Base-by-base conservation (phyloP, 2,888 invertebrate species). In the Rhamphomyia laevipes region DNA sequence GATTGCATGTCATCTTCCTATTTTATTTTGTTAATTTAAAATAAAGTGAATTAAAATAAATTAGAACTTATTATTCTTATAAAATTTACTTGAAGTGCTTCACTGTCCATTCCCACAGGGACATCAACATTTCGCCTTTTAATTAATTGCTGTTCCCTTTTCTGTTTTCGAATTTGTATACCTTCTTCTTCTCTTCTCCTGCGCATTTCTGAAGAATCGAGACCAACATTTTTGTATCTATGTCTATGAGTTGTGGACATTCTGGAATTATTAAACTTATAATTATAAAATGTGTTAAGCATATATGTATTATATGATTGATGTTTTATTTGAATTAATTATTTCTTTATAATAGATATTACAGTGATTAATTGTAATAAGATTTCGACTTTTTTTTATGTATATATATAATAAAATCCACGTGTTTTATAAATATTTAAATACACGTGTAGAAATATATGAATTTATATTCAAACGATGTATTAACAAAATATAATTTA, bases 121-220 rank as follows among this genome's bases (percentile, higher is more conserved):
- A 62, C 57, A 48, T 68, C 68, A 48, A 94, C 92, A 80, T 95
- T 94, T 58, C 95, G 77, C 51, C 92, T 76, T 72, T 95, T 95
- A 55, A 88, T 90, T 35, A 95, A 73, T 68, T 95, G 95, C 65
- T 93, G 91, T 68, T 96, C 96, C 53, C 95, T 74, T 71, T 95
- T 95, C 62, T 92, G 92, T 75, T 96, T 96, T 47, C 96, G 75
- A 45, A 97, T 75, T 64, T 96, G 95, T 27, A 97, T 88, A 23
- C 95, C 95, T 70, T 95, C 95, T 63, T 97, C 96, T 68, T 96
- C 96, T 40, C 96, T 77, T 38, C 95, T 76, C 47, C 95, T 80
- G 45, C 96, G 78, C 60, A 95, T 74, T 71, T 96, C 95, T 57
- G 93, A 86, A 5, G 91, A 87, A 71, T 94, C 93, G 58, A 93